phyloP scores from a whole-genome alignment of 2,113 vertebrate genomes.

The Bostrychus sinensis region DNA sequence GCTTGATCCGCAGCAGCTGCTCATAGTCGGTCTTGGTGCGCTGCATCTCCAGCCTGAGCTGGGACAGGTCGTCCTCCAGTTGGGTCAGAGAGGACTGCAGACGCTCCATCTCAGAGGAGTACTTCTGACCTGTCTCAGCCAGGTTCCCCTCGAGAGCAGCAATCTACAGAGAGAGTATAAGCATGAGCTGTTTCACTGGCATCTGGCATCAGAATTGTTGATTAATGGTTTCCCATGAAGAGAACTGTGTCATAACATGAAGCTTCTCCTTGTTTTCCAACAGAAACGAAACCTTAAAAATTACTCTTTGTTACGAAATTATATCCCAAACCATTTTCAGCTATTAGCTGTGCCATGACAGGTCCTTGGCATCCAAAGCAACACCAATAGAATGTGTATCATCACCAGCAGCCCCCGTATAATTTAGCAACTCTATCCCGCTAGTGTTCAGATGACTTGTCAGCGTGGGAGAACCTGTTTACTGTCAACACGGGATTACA shows the following conservation, averaged over 20 bases:
- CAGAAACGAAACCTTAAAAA: conserved; percentile 18
- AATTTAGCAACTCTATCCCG: conserved; percentile 29
- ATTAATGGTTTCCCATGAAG: background rate
- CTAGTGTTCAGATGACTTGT: conserved; percentile 10
- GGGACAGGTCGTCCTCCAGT: conserved; percentile 79
- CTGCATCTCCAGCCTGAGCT: conserved; percentile 82
- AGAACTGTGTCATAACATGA: conserved; percentile 4
- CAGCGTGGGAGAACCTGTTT: conserved; percentile 33
- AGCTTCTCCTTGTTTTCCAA: conserved; percentile 16
- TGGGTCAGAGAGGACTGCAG: conserved; percentile 75
- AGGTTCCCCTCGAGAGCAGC: conserved; percentile 79
- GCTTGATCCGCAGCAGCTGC: conserved; percentile 83
- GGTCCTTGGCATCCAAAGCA: conserved; percentile 28
- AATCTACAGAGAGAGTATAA: conserved; percentile 44
- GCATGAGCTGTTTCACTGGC: background rate
- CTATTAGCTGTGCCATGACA: conserved; percentile 33
- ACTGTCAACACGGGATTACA: conserved; percentile 57
- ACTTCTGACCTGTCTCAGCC: conserved; percentile 74
- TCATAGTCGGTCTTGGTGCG: conserved; percentile 82
- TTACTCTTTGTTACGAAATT: conserved; percentile 31
- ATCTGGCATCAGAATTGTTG: no score
- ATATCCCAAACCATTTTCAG: conserved; percentile 38
- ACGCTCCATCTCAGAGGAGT: conserved; percentile 75
- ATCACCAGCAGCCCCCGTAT: conserved; percentile 9
- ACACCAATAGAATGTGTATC: conserved; percentile 15